phyloP scores from a whole-genome alignment of 2,113 vertebrate species.

The Charina bottae region DNA sequence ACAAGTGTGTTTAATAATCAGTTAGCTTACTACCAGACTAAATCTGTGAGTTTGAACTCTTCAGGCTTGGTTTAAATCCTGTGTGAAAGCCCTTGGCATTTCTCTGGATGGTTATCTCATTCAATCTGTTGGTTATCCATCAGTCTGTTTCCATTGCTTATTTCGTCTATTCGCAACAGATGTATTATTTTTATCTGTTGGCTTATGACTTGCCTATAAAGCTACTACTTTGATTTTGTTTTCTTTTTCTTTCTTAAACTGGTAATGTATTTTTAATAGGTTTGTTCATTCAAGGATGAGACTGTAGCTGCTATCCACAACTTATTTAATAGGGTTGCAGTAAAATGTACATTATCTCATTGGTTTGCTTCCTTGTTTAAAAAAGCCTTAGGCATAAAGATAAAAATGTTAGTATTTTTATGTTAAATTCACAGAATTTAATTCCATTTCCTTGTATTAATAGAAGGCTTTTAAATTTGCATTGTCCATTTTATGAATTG shows the following conservation, averaged over 20 bases:
- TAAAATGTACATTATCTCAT: slow-evolving; percentile 12
- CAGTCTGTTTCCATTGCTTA: background rate
- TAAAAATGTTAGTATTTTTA: slow-evolving; percentile 6
- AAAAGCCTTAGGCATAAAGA: background rate
- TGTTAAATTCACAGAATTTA: slow-evolving; percentile 9
- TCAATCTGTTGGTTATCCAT: background rate
- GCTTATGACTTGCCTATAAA: background rate
- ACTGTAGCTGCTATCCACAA: slow-evolving; percentile 21
- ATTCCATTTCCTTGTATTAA: background rate
- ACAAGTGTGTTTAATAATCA: background rate
- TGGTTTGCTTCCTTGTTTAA: background rate
- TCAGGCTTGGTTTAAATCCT: background rate
- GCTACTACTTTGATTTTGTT: background rate
- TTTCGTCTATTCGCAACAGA: background rate
- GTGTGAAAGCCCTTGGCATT: background rate
- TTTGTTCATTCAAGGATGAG: background rate
- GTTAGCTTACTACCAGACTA: background rate
- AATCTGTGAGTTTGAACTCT: background rate
- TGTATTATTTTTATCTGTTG: background rate
- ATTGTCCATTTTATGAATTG: background rate
- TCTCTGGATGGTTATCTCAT: background rate
- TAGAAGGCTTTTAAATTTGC: slow-evolving; percentile 18
- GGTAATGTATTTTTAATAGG: background rate
- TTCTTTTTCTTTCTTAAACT: background rate
- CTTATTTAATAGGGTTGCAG: slow-evolving; percentile 27